A percentile compares a stretch with the other conserved stretches of the same genome.
phyloP scores from a whole-genome alignment of 2,888 invertebrate genomes.

The Dicranocentrus wangi region DNA sequence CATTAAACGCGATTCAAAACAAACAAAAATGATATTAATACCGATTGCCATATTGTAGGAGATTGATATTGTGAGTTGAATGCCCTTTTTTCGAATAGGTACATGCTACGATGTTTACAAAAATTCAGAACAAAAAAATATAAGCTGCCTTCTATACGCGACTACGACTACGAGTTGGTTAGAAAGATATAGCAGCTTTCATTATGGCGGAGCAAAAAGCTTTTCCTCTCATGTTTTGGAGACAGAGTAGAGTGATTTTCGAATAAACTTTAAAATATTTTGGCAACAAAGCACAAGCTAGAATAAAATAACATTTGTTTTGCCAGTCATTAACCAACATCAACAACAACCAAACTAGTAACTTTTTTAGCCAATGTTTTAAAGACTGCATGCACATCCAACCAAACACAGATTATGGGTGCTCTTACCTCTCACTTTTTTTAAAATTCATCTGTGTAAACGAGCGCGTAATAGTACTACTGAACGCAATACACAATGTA shows the following conservation, averaged over 20 bases:
- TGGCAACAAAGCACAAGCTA: constrained; percentile 10
- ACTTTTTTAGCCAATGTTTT: constrained; percentile 49
- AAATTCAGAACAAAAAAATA: constrained; percentile 37
- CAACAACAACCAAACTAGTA: constrained; percentile 35
- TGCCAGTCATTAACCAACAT: constrained; percentile 49
- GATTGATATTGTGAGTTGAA: constrained; percentile 42
- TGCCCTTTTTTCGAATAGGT: constrained; percentile 20
- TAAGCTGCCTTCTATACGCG: constrained; percentile 39
- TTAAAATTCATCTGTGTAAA: too few relatives aligned
- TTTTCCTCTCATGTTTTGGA: constrained; percentile 17
- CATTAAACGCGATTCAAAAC: constrained; percentile 35
- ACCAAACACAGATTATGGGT: too few relatives aligned
- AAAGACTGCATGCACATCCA: constrained; percentile 49
- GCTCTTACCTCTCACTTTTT: too few relatives aligned
- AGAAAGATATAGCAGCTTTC: neutral
- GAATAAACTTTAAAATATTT: constrained; percentile 1
- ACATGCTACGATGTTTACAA: neutral
- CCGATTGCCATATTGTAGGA: constrained; percentile 53
- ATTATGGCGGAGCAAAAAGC: neutral
- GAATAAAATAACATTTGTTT: neutral
- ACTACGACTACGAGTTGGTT: too few relatives aligned
- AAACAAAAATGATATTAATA: constrained; percentile 55
- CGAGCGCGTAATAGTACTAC: too few relatives aligned
- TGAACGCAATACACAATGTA: too few relatives aligned
- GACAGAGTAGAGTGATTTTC: constrained; percentile 40